Percentiles rank a stretch among this genome's conserved stretches.
These are phyloP conservation scores for Nesoenas mayeri DNA, from an alignment of 2,113 vertebrate species.

Conservation along the genomic window DNA sequence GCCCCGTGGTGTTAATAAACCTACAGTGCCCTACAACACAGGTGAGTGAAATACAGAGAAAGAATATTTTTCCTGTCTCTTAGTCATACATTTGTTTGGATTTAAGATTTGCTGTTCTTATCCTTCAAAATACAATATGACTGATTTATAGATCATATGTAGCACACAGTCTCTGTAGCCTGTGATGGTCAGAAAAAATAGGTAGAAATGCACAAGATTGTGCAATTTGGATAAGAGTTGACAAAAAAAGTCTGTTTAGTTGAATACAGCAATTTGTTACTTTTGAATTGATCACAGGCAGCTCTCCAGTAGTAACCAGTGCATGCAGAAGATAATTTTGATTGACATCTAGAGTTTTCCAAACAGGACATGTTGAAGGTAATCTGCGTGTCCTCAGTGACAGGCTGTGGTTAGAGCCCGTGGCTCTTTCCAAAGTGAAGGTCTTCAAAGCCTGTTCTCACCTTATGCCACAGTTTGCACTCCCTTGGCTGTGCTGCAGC, in stretches of 20 bases:
- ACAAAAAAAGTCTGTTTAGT: background rate
- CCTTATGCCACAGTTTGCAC: background rate
- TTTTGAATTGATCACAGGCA: background rate
- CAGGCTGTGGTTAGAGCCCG: background rate
- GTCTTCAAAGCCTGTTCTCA: background rate
- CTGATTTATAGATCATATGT: background rate
- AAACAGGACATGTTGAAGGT: background rate
- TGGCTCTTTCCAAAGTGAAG: background rate
- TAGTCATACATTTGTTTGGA: background rate
- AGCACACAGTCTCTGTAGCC: background rate
- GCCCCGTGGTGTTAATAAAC: constrained; percentile 85
- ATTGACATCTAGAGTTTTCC: background rate
- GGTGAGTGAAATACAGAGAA: constrained; percentile 74
- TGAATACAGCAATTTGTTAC: background rate
- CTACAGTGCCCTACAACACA: constrained; percentile 96
- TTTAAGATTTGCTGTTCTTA: background rate
- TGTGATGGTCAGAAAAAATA: background rate
- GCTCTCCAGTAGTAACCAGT: background rate
- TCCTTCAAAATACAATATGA: background rate
- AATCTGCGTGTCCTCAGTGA: background rate
- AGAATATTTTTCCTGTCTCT: background rate
- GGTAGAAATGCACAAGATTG: background rate
- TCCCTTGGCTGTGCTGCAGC: background rate
- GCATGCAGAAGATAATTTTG: background rate
- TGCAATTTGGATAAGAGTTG: background rate